Conservation (phyloP, 2,888 invertebrate species). For the Cheilosia variabilis region DNA sequence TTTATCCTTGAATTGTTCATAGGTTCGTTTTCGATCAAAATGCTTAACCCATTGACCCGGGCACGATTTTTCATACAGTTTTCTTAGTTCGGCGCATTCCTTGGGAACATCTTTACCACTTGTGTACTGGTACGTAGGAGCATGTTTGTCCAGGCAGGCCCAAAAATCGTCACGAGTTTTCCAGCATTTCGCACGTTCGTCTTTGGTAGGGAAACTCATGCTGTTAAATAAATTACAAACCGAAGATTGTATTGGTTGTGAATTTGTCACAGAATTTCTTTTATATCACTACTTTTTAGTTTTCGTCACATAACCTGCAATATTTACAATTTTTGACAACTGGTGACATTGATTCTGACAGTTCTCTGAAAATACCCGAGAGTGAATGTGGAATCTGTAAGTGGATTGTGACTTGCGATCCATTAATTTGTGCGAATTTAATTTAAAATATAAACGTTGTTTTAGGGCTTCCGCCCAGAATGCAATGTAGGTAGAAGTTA, state of each 20-base stretch:
- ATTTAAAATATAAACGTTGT: too few relatives aligned
- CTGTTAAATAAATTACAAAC: neutral
- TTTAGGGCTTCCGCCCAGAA: neutral
- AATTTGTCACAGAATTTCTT: neutral
- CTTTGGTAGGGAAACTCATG: slow-evolving; percentile 93
- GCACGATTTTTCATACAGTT: slow-evolving; percentile 90
- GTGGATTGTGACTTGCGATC: neutral
- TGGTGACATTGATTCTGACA: neutral
- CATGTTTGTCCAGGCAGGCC: slow-evolving; percentile 92
- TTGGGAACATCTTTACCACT: slow-evolving; percentile 85
- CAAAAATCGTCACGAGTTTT: slow-evolving; percentile 93
- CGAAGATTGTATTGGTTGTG: neutral
- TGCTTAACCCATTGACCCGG: slow-evolving; percentile 96
- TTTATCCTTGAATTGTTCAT: slow-evolving; percentile 93
- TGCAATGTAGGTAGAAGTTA: too few relatives aligned
- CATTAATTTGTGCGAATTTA: neutral
- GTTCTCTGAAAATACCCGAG: slow-evolving; percentile 12
- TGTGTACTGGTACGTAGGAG: slow-evolving; percentile 84
- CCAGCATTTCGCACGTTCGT: slow-evolving; percentile 93
- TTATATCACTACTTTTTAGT: slow-evolving; percentile 12
- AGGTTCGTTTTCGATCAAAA: slow-evolving; percentile 95
- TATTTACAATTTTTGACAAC: slow-evolving; percentile 53
- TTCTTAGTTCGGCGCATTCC: slow-evolving; percentile 88
- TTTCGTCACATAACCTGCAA: slow-evolving; percentile 67
- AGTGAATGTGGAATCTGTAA: slow-evolving; percentile 16